Conservation (phyloP, 2,888 invertebrate genomes). For the Scaptomyza polygonia region DNA sequence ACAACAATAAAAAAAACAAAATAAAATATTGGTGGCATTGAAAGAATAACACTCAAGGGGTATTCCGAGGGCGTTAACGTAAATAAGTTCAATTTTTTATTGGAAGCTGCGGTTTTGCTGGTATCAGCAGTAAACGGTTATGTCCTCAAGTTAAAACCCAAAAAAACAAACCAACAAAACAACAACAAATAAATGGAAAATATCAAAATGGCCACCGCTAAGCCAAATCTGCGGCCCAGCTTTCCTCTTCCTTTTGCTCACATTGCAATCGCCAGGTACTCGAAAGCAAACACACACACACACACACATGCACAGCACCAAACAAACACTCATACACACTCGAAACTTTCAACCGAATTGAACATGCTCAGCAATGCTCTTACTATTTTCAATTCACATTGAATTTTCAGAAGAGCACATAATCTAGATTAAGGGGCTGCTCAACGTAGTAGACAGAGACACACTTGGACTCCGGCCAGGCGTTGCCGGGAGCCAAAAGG, state of each 20-base stretch:
- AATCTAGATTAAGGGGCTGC: constrained; percentile 66
- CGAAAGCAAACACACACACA: constrained; percentile 26
- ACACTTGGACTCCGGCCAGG: constrained; percentile 59
- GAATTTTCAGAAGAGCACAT: constrained; percentile 57
- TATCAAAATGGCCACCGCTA: constrained; percentile 61
- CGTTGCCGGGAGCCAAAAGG: constrained; percentile 49
- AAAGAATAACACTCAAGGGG: constrained; percentile 1
- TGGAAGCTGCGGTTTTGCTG: constrained; percentile 50
- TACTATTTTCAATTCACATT: constrained; percentile 68
- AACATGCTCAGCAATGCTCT: constrained; percentile 54
- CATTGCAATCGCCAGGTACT: constrained; percentile 54
- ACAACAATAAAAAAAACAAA: constrained; percentile 10
- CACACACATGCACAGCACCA: too few relatives aligned
- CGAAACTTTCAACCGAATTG: constrained; percentile 46
- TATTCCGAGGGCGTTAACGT: constrained; percentile 18
- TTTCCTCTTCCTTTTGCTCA: constrained; percentile 3
- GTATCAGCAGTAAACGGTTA: constrained; percentile 67
- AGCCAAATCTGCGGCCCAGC: constrained; percentile 43
- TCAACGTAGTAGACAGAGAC: constrained; percentile 36
- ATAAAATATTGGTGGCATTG: constrained; percentile 18
- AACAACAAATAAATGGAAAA: constrained; percentile 65
- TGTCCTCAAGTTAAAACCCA: constrained; percentile 51
- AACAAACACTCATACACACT: constrained; percentile 6
- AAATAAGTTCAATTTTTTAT: constrained; percentile 54
- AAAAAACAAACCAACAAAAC: constrained; percentile 57